Conservation (phyloP, 2,797 vertebrate genomes). For the Acanthurus tractus region DNA sequence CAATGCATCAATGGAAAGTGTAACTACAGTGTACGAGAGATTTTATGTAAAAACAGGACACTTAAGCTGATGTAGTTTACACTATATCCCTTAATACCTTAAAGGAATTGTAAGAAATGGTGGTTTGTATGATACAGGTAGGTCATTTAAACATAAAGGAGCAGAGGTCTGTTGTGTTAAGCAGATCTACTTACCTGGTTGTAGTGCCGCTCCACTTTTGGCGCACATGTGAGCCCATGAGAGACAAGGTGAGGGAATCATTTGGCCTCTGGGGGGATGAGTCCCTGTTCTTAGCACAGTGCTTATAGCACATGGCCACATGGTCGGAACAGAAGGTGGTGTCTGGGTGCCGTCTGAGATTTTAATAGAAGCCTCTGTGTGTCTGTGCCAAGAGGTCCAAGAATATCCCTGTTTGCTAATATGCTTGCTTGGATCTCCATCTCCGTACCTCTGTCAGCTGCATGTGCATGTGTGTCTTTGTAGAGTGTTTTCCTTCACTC, state of each 20-base stretch:
- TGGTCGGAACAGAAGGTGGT: constrained; percentile 78
- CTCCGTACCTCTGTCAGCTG: constrained; percentile 44
- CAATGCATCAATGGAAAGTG: constrained; percentile 14
- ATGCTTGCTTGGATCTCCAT: constrained; percentile 56
- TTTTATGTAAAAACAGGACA: constrained; percentile 30
- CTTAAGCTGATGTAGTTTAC: constrained; percentile 2
- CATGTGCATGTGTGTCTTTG: constrained; percentile 42
- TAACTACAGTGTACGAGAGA: constrained; percentile 14
- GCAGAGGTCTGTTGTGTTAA: constrained; percentile 43
- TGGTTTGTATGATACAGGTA: constrained; percentile 9
- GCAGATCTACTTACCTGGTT: constrained; percentile 39
- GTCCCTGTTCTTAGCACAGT: constrained; percentile 47
- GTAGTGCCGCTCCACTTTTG: constrained; percentile 5
- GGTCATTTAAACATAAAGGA: not conserved
- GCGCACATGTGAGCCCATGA: constrained; percentile 66
- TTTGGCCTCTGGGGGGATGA: constrained; percentile 43
- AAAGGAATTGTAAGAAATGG: constrained; percentile 15
- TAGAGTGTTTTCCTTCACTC: constrained; percentile 3
- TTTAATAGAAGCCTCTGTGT: constrained; percentile 76
- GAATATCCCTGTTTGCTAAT: constrained; percentile 78
- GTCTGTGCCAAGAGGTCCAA: constrained; percentile 71
- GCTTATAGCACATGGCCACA: constrained; percentile 59
- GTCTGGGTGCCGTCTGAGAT: constrained; percentile 78
- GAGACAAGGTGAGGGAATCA: constrained; percentile 58
- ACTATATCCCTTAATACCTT: constrained; percentile 35